These are phyloP conservation scores for Blomia tropicalis DNA, from an alignment of 2,888 invertebrate species.

Conservation along the genomic window DNA sequence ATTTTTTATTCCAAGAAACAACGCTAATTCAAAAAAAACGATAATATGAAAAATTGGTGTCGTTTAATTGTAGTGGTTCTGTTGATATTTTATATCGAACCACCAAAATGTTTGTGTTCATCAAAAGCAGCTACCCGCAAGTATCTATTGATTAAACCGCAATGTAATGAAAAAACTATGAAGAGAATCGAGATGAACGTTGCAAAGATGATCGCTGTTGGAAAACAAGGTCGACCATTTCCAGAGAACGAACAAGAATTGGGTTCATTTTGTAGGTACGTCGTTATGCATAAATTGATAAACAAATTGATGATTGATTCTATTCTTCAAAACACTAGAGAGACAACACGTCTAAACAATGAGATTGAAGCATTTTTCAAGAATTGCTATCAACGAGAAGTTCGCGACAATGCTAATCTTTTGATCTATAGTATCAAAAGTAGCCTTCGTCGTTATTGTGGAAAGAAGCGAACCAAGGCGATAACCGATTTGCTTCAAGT, in stretches of 20 bases:
- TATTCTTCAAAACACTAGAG: no score
- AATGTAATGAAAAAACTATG: not conserved
- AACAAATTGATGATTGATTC: not conserved
- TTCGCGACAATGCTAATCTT: not conserved
- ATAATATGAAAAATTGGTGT: no score
- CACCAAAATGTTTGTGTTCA: no score
- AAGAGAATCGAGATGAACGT: not conserved
- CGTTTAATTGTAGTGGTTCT: no score
- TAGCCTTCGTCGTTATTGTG: not conserved
- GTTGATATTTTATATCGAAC: no score
- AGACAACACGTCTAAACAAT: not conserved
- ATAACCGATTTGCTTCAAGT: not conserved
- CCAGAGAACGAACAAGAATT: not conserved
- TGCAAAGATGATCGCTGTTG: not conserved
- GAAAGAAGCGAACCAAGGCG: conserved; percentile 1
- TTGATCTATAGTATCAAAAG: not conserved
- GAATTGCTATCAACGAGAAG: not conserved
- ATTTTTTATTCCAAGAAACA: no score
- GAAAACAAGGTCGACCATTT: not conserved
- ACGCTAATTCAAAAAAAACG: no score
- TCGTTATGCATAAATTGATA: not conserved
- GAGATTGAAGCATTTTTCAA: not conserved
- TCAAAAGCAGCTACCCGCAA: no score
- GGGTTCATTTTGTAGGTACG: not conserved
- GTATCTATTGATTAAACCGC: not conserved